These are phyloP conservation scores for Eupithecia centaureata DNA, from an alignment of 2,888 invertebrate genomes.

Conservation along the genomic window DNA sequence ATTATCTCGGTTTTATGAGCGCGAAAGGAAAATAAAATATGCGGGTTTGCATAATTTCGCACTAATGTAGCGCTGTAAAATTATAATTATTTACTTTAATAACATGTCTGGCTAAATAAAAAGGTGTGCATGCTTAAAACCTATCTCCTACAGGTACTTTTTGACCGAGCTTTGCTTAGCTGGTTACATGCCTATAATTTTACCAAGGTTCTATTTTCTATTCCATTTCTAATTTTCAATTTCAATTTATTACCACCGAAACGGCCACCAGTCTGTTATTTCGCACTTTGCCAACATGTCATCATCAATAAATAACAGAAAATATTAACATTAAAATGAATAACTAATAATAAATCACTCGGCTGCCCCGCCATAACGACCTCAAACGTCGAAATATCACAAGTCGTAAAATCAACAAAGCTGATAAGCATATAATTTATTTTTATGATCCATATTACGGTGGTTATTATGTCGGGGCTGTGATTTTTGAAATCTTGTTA, in stretches of 20 bases:
- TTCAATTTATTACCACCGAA: background rate
- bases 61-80: conserved; percentile 56
- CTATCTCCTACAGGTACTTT: no score
- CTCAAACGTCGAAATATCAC: conserved; percentile 4
- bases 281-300: background rate
- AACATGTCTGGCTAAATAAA: background rate
- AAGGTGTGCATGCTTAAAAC: no score
- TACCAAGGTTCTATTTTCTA: background rate
- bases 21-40: conserved; percentile 58
- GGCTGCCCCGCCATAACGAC: conserved; percentile 2
- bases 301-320: background rate
- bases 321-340: background rate
- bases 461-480: conserved; percentile 23
- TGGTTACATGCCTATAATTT: background rate
- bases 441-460: conserved; percentile 20
- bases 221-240: background rate
- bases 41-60: conserved; percentile 53
- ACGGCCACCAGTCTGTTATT: background rate
- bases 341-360: background rate
- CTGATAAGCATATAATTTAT: conserved; percentile 18
- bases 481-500: conserved; percentile 38
- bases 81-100: conserved; percentile 44
- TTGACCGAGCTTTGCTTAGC: no score
- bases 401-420: conserved; percentile 22
- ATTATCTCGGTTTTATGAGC: conserved; percentile 49